Base-by-base conservation (phyloP, 2,797 vertebrate species). In the Falco naumanni region DNA sequence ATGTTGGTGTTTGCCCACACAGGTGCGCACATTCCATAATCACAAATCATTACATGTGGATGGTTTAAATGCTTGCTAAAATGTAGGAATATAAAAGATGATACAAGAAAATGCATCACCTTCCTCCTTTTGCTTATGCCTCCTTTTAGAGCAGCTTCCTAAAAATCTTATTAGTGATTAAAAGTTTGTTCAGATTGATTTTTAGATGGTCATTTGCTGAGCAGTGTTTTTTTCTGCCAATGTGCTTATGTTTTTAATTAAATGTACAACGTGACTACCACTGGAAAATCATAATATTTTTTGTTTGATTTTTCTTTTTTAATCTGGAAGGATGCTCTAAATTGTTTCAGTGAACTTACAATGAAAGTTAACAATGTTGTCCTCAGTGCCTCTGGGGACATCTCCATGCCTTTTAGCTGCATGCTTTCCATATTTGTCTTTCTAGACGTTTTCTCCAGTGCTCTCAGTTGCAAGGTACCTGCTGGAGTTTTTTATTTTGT, bases 341-440 rank as follows among this genome's bases (percentile, higher is more conserved):
- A 10, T 79, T 4, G 0, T 89, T 83, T 68, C 13, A 19, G 21
- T 92, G 59, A 91, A 76, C 13, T 76, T 75, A 16, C 5, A 61
- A 6, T 66, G 59, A 69, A 84, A 53, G 17, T 16, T 86, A 31
- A 9, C 0, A 2, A 9, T 82, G 79, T 83, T 82, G 8, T 59
- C 25, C 48, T 79, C 16, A 34, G 8, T 53, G 45, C 16, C 29
- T 68, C 31, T 53, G 50, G n/a, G 37, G 25, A 29, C 14, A 29
- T 85, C 45, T 41, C 33, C 13, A 3, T 75, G 47, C 0, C 68
- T 86, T 92, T 85, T 83, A 78, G 16, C 4, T 75, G 9, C 11
- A 10, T 88, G 92, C 14, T 92, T 92, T 78, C 43, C 6, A 5
- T 84, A 18, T 78, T 91, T 95, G 16, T 89, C 28, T 59, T 76